phyloP scores from a whole-genome alignment of 2,113 vertebrate species.

The Chunga burmeisteri region DNA sequence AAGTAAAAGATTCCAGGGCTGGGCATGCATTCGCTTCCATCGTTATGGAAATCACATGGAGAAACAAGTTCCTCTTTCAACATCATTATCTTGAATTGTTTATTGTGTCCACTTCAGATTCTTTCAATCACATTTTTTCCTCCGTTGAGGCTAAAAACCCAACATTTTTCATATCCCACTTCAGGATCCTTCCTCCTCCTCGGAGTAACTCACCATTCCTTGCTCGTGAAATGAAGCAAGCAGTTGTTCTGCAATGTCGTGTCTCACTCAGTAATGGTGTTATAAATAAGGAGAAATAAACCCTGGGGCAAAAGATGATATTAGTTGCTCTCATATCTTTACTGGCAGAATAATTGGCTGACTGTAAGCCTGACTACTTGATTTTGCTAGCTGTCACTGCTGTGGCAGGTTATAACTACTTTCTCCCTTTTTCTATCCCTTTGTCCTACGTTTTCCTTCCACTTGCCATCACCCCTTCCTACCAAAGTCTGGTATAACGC shows the following conservation, averaged over 20 bases:
- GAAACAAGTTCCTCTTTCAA: not conserved
- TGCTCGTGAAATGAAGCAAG: not conserved
- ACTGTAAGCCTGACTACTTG: not conserved
- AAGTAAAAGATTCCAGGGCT: not conserved
- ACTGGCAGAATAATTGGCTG: conserved; percentile 6
- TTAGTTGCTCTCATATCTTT: not conserved
- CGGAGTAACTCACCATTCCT: not conserved
- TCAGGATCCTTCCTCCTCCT: not conserved
- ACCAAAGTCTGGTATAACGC: not conserved
- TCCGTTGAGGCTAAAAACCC: rapidly evolving
- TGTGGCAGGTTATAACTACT: not conserved
- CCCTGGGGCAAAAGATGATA: not conserved
- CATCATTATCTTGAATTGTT: not conserved
- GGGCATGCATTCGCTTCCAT: not conserved
- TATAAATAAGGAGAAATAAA: conserved; percentile 30
- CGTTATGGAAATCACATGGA: not conserved
- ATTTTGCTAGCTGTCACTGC: not conserved
- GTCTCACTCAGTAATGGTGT: not conserved
- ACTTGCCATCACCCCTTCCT: not conserved
- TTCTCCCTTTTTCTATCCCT: not conserved
- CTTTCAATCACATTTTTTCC: not conserved
- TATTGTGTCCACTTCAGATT: not conserved
- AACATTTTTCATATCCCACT: not conserved
- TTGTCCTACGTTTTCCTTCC: not conserved
- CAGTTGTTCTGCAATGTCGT: not conserved